These are phyloP conservation scores for Apis laboriosa DNA, from an alignment of 1,140 invertebrate species.

Conservation along the genomic window DNA sequence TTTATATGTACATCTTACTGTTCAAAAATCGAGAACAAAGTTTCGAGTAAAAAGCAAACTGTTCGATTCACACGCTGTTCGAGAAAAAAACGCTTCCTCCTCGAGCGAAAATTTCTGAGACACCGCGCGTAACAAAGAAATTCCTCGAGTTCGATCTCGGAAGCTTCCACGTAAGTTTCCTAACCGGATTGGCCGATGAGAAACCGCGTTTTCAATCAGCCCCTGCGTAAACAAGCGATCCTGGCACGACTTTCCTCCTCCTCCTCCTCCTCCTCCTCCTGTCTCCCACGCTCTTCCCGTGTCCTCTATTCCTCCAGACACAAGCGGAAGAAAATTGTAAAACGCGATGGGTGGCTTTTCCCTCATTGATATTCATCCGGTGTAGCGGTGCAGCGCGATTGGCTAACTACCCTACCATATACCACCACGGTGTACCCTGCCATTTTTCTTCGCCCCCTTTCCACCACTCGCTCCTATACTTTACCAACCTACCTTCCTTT, in stretches of 20 bases:
- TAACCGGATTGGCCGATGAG: conserved; percentile 55
- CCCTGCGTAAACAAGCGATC: conserved; percentile 71
- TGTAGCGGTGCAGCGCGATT: conserved; percentile 75
- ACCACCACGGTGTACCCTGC: conserved; percentile 61
- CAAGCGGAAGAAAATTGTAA: conserved; percentile 70
- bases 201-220: conserved; percentile 66
- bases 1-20: no score
- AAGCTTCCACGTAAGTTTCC: conserved; percentile 18
- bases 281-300: neutral
- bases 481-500: conserved; percentile 19
- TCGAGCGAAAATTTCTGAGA: neutral
- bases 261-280: neutral
- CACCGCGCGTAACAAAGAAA: conserved; percentile 25
- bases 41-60: no score
- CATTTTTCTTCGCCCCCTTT: conserved; percentile 52
- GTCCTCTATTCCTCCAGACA: conserved; percentile 36
- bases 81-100: no score
- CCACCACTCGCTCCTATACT: conserved; percentile 17
- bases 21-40: no score
- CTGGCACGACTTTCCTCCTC: conserved; percentile 26
- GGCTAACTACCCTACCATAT: conserved; percentile 77
- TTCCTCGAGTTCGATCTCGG: neutral
- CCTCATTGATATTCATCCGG: conserved; percentile 79
- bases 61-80: no score
- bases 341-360: conserved; percentile 72